Evolutionary conservation across 2,113 vertebrate species (phyloP).

Genomic region (Castor canadensis): DNA sequence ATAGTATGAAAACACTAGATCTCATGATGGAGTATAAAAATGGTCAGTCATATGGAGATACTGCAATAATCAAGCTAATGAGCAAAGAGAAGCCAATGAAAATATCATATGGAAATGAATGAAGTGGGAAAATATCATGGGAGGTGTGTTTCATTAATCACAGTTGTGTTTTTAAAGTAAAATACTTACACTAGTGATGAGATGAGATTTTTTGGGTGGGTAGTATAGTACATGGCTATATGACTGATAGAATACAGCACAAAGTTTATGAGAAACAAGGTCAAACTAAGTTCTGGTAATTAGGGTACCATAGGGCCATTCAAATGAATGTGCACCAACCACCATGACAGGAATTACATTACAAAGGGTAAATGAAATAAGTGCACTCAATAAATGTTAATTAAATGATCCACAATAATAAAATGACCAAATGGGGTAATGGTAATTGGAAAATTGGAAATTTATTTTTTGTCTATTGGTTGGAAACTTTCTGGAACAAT

Average conservation of each 20-base stretch:
- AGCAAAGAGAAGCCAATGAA: background rate
- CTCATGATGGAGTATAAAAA: background rate
- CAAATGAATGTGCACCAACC: background rate
- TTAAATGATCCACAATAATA: background rate
- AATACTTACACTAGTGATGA: background rate
- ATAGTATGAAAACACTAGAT: background rate
- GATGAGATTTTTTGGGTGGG: background rate
- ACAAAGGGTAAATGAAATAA: background rate
- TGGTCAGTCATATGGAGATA: no score
- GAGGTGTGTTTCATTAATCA: background rate
- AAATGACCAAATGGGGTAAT: background rate
- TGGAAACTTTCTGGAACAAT: background rate
- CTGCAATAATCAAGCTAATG: background rate
- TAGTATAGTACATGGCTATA: background rate
- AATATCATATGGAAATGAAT: background rate
- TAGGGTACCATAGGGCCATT: background rate
- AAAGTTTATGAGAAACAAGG: background rate
- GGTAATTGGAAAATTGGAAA: background rate
- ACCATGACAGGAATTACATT: background rate
- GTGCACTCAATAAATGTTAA: background rate
- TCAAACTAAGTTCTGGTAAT: background rate
- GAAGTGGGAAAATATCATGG: background rate
- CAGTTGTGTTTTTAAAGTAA: background rate
- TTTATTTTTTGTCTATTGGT: background rate
- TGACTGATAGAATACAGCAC: background rate